Conservation (phyloP, 2,113 vertebrate species). For the Cryptoleucopteryx plumbea region DNA sequence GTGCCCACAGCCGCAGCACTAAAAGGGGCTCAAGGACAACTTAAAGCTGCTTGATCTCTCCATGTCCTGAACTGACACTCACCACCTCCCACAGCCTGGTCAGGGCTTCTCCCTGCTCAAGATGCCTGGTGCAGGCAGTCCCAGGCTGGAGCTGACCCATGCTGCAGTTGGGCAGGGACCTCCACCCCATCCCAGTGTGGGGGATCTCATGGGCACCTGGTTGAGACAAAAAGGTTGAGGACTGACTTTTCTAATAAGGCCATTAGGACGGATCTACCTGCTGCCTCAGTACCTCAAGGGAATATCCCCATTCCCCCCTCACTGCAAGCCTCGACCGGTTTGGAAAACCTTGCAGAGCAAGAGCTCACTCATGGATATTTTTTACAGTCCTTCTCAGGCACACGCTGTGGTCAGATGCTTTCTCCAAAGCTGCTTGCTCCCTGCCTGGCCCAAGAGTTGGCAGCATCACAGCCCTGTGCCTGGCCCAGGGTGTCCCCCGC, state of each 20-base stretch:
- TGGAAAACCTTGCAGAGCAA: neutral
- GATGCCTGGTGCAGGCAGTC: neutral
- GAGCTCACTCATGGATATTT: neutral
- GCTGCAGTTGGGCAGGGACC: neutral
- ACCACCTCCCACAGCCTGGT: neutral
- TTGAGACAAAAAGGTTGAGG: neutral
- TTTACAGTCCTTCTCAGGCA: neutral
- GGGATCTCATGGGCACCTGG: neutral
- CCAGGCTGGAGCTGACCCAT: neutral
- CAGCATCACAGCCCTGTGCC: neutral
- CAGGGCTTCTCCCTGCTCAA: neutral
- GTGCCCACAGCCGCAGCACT: neutral
- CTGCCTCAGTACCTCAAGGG: neutral
- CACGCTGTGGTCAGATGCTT: fast-evolving
- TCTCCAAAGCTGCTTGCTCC: neutral
- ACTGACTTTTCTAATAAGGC: neutral
- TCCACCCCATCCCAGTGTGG: neutral
- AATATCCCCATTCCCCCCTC: fast-evolving
- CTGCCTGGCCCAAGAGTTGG: neutral
- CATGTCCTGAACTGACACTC: neutral
- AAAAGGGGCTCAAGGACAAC: neutral
- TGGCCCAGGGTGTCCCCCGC: neutral
- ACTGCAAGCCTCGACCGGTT: neutral
- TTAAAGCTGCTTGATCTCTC: neutral
- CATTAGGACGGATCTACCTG: neutral